Base-by-base conservation (phyloP, 2,888 invertebrate genomes). In the Caenorhabditis japonica region DNA sequence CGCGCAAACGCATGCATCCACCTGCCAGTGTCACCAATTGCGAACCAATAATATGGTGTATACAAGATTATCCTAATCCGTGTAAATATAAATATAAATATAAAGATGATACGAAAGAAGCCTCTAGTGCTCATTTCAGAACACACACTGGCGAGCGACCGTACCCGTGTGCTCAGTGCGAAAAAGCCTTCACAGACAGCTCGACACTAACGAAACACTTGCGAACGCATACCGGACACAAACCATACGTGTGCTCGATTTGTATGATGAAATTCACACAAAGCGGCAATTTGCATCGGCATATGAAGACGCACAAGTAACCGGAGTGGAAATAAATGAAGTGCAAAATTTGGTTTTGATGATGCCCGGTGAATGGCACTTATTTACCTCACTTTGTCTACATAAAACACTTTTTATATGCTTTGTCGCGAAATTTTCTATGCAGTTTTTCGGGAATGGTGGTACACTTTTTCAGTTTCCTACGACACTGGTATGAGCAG, bases 141-240 rank as follows among this genome's bases (percentile, higher is more conserved):
- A 99, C 97, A n/a, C 97, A 99, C 90, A 95, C 95, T n/a, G 97
- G 86, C 2, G 97, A 97, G 88, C 91, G 96, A 66, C 97, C 97
- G 0, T 97, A 97, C 89, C 92, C 92, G 80, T 99, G 97, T 90
- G 91, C 94, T 80, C 92, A 95, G 85, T 99, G 99, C 90, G 95
- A 95, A 88, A 99, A 99, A 88, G 95, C 97, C 3, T 99, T 99
- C 89, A 97, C 97, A 4, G 97, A 99, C 89, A 96, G 96, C 87
- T 97, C 97, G 36, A 99, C 97, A 1, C 90, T 99, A 61, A 99
- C 97, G 56, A 97, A 99, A 89, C 97, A 97, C 89, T 90, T 97
- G 76, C 91, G 96, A 84, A 95, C 97, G 87, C 91, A 93, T 88
- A 92, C 92, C 56, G 90, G 90, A 97, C 94, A 95, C 89, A 99